Percentiles rank a stretch among this genome's conserved stretches.
Conservation (phyloP, 2,113 vertebrate species). For the Globicephala melas region DNA sequence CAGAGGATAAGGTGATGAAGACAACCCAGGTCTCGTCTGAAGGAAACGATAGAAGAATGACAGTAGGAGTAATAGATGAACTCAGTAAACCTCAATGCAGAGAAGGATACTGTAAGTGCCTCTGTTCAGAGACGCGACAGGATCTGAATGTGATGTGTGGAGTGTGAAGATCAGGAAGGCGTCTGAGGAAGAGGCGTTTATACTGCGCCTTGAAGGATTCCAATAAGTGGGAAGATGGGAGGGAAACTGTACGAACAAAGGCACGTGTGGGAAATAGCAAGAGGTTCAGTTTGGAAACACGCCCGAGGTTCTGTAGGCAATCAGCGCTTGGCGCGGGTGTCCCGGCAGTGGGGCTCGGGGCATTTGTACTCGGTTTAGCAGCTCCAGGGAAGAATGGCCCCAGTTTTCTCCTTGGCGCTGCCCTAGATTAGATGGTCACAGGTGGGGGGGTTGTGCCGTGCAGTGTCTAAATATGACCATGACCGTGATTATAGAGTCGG, state of each 20-base stretch:
- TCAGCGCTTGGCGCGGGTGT: fast-evolving
- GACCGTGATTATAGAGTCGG: fast-evolving
- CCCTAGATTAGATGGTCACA: fast-evolving
- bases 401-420: fast-evolving
- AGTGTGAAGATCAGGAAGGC: background rate
- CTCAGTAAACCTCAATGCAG: fast-evolving
- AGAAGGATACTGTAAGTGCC: fast-evolving
- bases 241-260: background rate
- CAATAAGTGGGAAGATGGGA: fast-evolving
- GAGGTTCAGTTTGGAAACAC: background rate
- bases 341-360: fast-evolving
- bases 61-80: fast-evolving
- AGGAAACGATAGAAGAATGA: fast-evolving
- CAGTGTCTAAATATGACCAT: fast-evolving
- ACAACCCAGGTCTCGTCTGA: background rate
- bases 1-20: background rate
- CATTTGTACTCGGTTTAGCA: fast-evolving
- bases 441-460: fast-evolving
- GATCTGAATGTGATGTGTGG: fast-evolving
- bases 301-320: fast-evolving
- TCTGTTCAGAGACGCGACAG: fast-evolving
- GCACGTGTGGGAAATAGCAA: fast-evolving
- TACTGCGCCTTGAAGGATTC: fast-evolving
- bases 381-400: fast-evolving
- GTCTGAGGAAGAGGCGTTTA: background rate